Percentiles rank a stretch among this genome's conserved stretches.
These are phyloP conservation scores for Enteromius thamalakanensis DNA, from an alignment of 2,797 vertebrate species.

Conservation along the genomic window DNA sequence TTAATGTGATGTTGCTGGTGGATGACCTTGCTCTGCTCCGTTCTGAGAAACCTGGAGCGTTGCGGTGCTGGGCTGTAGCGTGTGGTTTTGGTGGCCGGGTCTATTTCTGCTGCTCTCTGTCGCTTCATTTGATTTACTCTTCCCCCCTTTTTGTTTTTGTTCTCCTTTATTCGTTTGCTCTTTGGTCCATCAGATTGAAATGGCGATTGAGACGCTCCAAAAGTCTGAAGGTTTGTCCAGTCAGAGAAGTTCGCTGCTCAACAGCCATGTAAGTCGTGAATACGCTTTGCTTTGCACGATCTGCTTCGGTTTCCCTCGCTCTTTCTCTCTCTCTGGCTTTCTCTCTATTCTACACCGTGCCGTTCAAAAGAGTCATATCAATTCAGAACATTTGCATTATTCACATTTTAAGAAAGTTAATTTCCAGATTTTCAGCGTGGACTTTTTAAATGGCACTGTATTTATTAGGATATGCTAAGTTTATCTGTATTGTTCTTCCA, in stretches of 20 bases:
- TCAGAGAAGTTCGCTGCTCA: conserved; percentile 99
- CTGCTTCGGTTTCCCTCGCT: conserved; percentile 4
- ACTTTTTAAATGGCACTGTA: background rate
- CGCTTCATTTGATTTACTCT: conserved; percentile 78
- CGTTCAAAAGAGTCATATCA: background rate
- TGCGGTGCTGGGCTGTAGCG: conserved; percentile 38
- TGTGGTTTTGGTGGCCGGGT: conserved; percentile 59
- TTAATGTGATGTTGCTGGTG: background rate
- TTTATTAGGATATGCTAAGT: background rate
- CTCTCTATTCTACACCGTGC: background rate
- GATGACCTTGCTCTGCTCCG: background rate
- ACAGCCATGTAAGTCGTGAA: conserved; percentile 97
- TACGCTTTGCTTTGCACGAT: conserved; percentile 49
- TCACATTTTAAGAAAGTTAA: background rate
- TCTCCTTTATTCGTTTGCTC: conserved; percentile 72
- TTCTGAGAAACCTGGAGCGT: background rate
- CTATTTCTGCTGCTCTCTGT: conserved; percentile 69
- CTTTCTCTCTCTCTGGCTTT: conserved; percentile 6
- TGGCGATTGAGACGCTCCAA: conserved; percentile 99
- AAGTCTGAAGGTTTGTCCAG: conserved; percentile 98
- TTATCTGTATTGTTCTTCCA: background rate
- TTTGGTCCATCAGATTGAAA: conserved; percentile 96
- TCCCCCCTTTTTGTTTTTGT: conserved; percentile 77
- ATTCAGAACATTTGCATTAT: background rate
- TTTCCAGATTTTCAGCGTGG: background rate